Percentiles rank a stretch among this genome's conserved stretches.
These are phyloP conservation scores for Lycophotia porphyrea DNA, from an alignment of 2,888 invertebrate genomes.

Conservation along the genomic window DNA sequence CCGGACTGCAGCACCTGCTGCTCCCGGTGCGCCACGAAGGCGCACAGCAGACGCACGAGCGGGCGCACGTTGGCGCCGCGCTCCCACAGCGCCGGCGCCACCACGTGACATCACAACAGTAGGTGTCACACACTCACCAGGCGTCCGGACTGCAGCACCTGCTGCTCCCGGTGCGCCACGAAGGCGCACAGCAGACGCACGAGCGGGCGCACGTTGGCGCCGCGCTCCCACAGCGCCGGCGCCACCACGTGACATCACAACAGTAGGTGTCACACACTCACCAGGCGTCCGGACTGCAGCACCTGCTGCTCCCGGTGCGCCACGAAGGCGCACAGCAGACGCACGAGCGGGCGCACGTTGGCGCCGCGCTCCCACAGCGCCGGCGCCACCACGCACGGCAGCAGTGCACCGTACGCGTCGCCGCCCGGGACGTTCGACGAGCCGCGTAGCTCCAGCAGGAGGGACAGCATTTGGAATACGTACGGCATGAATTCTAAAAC, in stretches of 20 bases:
- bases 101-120: background rate
- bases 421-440: slow-evolving; percentile 80
- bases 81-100: too few relatives aligned
- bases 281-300: slow-evolving; percentile 87
- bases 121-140: slow-evolving; percentile 91
- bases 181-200: slow-evolving; percentile 97
- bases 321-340: slow-evolving; percentile 97
- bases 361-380: slow-evolving; percentile 98
- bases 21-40: slow-evolving; percentile 92
- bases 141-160: slow-evolving; percentile 90
- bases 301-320: slow-evolving; percentile 81
- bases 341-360: slow-evolving; percentile 97
- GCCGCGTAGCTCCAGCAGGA: slow-evolving; percentile 95
- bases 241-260: too few relatives aligned
- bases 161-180: slow-evolving; percentile 87
- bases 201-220: slow-evolving; percentile 96
- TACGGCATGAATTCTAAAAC: slow-evolving; percentile 98
- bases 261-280: too few relatives aligned
- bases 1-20: slow-evolving; percentile 88
- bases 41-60: slow-evolving; percentile 96
- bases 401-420: slow-evolving; percentile 96
- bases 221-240: too few relatives aligned
- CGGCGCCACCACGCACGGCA: slow-evolving; percentile 97
- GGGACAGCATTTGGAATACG: slow-evolving; percentile 98
- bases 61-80: slow-evolving; percentile 99